Evolutionary conservation across 1,140 invertebrate species (phyloP), one percentile per base, ranked within the genome.

Genomic region (Geopemphigus sp.): DNA sequence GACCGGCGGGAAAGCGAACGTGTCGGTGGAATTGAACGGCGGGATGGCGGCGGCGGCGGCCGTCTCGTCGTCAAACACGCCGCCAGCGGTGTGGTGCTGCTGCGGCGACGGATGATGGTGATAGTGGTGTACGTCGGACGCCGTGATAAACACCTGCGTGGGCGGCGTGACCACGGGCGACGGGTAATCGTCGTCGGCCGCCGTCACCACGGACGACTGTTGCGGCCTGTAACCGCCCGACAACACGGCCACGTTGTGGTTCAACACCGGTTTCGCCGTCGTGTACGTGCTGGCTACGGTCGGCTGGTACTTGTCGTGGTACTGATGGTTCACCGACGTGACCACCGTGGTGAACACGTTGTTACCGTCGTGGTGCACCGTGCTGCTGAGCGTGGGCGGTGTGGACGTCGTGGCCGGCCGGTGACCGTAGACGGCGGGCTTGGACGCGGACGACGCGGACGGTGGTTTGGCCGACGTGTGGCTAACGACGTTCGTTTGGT

Each of bases 1-100:
- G 2, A 93, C 93, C 0, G 93, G 93, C 45, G 93, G 93, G 85
- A 94, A 94, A 82, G 93, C 93, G 24, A 91, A 90, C 8, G 91
- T 85, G 80, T 93, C 90, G 0, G 90, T 87, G 0, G 86, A 84
- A 24, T 83, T 83, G n/a, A 80, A 63, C 1, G 81, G 1, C 89
- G 88, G 0, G 90, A 91, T 76, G 32, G 81, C 6, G 0, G 83
- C 84, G n/a, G 80, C 19, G 70, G 19, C 47, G 5, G 47, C 47
- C 50, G 39, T 19, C 32, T 54, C 47, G 32, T 19, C 17, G 8
- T 26, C 32, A 17, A 15, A 32, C 0, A 19, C 24, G 26, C 56
- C 26, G 26, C 17, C 47, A 0, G 24, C 17, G 47, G 5, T 5
- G 15, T 57, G 74, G 10, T 78, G 47, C 22, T 57, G 26, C 17